phyloP scores from a whole-genome alignment of 1,140 invertebrate genomes.

The Drosophila miranda region DNA sequence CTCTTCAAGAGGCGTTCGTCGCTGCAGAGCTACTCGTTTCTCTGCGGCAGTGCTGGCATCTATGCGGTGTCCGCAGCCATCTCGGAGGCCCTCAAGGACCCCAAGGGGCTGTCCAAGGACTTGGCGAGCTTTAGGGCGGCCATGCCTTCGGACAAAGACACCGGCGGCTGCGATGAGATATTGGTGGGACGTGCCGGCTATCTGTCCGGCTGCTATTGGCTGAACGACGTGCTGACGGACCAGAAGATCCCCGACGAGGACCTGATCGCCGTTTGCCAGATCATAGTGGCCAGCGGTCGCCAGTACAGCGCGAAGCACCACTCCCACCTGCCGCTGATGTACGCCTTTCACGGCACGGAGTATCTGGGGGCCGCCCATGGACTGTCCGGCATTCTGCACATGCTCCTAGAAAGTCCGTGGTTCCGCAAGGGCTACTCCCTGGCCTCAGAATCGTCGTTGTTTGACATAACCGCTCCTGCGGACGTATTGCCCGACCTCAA shows the following conservation, averaged over 20 bases:
- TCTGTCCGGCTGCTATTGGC: constrained; percentile 89
- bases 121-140: constrained; percentile 82
- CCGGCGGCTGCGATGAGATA: constrained; percentile 91
- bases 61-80: constrained; percentile 85
- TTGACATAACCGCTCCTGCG: constrained; percentile 82
- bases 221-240: constrained; percentile 85
- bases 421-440: constrained; percentile 46
- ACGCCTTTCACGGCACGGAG: constrained; percentile 91
- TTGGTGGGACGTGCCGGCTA: constrained; percentile 92
- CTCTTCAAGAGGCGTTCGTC: constrained; percentile 69
- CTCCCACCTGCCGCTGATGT: constrained; percentile 90
- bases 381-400: constrained; percentile 86
- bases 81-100: constrained; percentile 61
- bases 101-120: constrained; percentile 83
- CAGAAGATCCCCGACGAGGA: constrained; percentile 83
- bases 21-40: constrained; percentile 83
- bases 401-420: constrained; percentile 83
- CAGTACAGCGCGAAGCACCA: constrained; percentile 85
- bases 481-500: constrained; percentile 84
- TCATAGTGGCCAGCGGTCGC: constrained; percentile 88
- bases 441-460: too few species aligned
- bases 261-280: constrained; percentile 86
- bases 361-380: constrained; percentile 94
- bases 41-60: constrained; percentile 86
- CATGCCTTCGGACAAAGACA: constrained; percentile 83